Percentiles rank a stretch among this genome's conserved stretches.
Evolutionary conservation across 1,140 invertebrate genomes (phyloP).

Genomic region (Fopius arisanus): DNA sequence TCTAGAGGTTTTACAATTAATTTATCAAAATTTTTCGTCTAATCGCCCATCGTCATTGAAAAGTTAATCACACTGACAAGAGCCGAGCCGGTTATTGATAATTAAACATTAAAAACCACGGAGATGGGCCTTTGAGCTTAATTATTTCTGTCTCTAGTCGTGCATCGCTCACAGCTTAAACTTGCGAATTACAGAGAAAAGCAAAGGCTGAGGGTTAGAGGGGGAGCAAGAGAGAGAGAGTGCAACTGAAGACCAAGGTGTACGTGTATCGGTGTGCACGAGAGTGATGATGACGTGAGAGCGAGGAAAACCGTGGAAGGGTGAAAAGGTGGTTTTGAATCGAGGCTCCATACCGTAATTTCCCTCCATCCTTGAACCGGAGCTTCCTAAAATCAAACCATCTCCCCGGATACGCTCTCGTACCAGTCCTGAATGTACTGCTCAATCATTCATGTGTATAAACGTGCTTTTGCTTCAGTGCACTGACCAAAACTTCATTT

Average conservation of each 20-base stretch:
- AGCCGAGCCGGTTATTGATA: conserved; percentile 31
- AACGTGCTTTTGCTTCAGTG: background rate
- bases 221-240: conserved; percentile 6
- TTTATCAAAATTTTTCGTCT: background rate
- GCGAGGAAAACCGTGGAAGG: conserved; percentile 1
- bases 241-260: conserved; percentile 8
- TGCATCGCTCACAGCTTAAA: conserved; percentile 20
- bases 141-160: conserved; percentile 34
- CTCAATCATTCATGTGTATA: conserved; percentile 9
- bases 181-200: conserved; percentile 24
- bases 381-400: conserved; percentile 30
- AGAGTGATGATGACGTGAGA: conserved; percentile 6
- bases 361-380: conserved; percentile 19
- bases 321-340: conserved; percentile 9
- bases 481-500: conserved; percentile 7
- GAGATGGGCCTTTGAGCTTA: conserved; percentile 32
- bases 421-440: conserved; percentile 4
- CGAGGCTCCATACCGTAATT: conserved; percentile 15
- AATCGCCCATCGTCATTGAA: conserved; percentile 9
- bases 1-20: background rate
- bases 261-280: background rate
- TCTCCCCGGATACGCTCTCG: conserved; percentile 16
- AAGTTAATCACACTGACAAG: conserved; percentile 30
- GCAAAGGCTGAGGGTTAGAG: background rate
- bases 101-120: conserved; percentile 35